Percentiles rank a stretch among this genome's conserved stretches.
These are phyloP conservation scores for Aviceda subcristata DNA, from an alignment of 2,113 vertebrate species.

Conservation along the genomic window DNA sequence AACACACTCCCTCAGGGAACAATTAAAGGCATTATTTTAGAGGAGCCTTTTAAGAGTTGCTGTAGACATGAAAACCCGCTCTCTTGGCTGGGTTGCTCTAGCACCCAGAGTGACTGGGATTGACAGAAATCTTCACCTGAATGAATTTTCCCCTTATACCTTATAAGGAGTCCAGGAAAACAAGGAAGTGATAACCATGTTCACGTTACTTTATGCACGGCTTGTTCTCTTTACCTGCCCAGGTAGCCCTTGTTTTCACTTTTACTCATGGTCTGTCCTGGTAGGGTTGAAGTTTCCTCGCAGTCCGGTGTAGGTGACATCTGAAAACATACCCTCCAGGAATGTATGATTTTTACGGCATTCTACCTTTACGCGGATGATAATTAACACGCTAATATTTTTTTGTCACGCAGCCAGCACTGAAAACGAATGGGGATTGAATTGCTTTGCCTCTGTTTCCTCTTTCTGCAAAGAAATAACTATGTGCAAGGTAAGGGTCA, in stretches of 20 bases:
- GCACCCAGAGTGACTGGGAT: slow-evolving; percentile 48
- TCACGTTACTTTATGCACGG: slow-evolving; percentile 66
- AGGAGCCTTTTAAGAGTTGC: background rate
- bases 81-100: slow-evolving; percentile 35
- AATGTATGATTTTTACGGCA: slow-evolving; percentile 16
- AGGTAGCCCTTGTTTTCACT: slow-evolving; percentile 76
- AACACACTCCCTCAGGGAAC: background rate
- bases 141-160: slow-evolving; percentile 77
- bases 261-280: slow-evolving; percentile 37
- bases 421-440: slow-evolving; percentile 95
- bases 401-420: slow-evolving; percentile 76
- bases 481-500: slow-evolving; percentile 86
- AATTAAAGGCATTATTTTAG: background rate
- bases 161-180: slow-evolving; percentile 83
- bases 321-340: slow-evolving; percentile 30
- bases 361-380: slow-evolving; percentile 24
- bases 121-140: slow-evolving; percentile 69
- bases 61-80: fast-evolving
- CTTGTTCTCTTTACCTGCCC: slow-evolving; percentile 72
- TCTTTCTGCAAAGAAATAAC: slow-evolving; percentile 84
- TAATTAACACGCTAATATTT: slow-evolving; percentile 73
- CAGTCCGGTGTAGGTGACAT: slow-evolving; percentile 38
- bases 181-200: slow-evolving; percentile 87
- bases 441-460: slow-evolving; percentile 86
- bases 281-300: slow-evolving; percentile 55